phyloP scores from a whole-genome alignment of 37 sponge, comb jelly and placozoan species.

The Beroe ovata region DNA sequence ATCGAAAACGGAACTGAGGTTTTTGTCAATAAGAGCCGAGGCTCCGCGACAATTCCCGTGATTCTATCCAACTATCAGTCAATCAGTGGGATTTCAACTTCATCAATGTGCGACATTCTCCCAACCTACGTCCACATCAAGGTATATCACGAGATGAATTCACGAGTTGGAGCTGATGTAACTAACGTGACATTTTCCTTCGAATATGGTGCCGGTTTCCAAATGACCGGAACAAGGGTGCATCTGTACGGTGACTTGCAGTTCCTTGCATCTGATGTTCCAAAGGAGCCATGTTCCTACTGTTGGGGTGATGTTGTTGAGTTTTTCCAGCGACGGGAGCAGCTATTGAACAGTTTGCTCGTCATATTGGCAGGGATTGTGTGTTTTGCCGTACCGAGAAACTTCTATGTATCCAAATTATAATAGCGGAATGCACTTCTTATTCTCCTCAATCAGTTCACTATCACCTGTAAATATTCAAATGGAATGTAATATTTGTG shows the following conservation, averaged over 20 bases:
- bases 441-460: too few species aligned
- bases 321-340: neutral
- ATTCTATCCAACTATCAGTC: neutral
- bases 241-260: neutral
- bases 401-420: neutral
- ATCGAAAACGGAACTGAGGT: neutral
- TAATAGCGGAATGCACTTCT: too few species aligned
- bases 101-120: neutral
- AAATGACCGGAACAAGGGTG: neutral
- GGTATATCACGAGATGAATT: neutral
- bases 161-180: neutral
- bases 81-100: neutral
- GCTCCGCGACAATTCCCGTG: neutral
- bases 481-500: too few species aligned
- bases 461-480: too few species aligned
- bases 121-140: slow-evolving; percentile 1
- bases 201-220: neutral
- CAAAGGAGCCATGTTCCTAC: neutral
- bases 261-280: neutral
- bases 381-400: slow-evolving; percentile 23
- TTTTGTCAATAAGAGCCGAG: too few species aligned
- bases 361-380: neutral
- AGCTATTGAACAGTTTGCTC: slow-evolving; percentile 26
- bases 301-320: neutral
- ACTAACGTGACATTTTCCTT: neutral